A percentile compares a stretch with the other conserved stretches of the same genome.
Conservation (phyloP, 2,797 vertebrate genomes). For the Triplophysa yarkandensis region DNA sequence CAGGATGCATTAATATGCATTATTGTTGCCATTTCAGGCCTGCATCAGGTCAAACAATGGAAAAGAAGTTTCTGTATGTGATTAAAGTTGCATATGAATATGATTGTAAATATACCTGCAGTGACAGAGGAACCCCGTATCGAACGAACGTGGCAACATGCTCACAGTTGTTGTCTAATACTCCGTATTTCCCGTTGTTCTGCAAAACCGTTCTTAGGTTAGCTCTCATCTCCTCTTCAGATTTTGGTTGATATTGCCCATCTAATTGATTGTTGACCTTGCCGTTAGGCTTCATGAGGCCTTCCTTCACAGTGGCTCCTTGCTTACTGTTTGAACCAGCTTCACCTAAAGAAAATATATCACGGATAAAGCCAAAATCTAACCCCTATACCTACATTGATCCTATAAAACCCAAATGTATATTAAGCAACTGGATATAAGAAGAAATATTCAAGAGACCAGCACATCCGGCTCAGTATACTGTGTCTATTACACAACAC, state of each 20-base stretch:
- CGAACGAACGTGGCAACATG: background rate
- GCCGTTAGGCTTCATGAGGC: background rate
- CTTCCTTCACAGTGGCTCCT: background rate
- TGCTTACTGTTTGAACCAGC: background rate
- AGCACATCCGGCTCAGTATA: background rate
- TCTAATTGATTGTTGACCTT: background rate
- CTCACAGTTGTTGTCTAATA: constrained; percentile 2
- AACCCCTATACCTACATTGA: background rate
- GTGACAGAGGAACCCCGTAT: background rate
- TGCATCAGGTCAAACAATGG: background rate
- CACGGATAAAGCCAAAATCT: background rate
- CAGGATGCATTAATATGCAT: background rate
- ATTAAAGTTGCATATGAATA: background rate
- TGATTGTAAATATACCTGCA: background rate
- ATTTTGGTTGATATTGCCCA: background rate
- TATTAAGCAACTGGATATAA: background rate
- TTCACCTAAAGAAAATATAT: constrained; percentile 2
- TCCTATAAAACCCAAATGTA: background rate
- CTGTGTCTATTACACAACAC: background rate
- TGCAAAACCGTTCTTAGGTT: background rate
- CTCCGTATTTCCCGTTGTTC: background rate
- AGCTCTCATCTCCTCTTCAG: background rate
- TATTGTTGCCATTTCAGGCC: background rate
- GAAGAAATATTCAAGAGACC: background rate
- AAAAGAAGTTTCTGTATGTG: background rate